phyloP scores from a whole-genome alignment of 2,797 vertebrate species.

The Aeoliscus strigatus region DNA sequence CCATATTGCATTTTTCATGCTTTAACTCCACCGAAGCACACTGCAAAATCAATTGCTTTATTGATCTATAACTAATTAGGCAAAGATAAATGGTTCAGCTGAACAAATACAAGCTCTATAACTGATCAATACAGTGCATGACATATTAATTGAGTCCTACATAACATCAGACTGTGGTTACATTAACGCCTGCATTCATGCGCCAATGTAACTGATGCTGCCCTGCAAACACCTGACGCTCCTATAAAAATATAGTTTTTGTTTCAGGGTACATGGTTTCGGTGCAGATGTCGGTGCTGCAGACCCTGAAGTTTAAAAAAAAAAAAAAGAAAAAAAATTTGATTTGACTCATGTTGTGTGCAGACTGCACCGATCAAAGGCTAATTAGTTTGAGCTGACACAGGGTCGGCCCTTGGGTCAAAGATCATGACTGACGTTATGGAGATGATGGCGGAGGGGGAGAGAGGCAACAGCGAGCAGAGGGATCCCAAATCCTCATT shows the following conservation, averaged over 20 bases:
- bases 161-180: constrained; percentile 47
- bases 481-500: constrained; percentile 73
- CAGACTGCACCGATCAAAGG: constrained; percentile 73
- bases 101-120: constrained; percentile 74
- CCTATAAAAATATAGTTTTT: not conserved
- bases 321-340: constrained; percentile 37
- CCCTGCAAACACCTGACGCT: constrained; percentile 14
- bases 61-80: constrained; percentile 82
- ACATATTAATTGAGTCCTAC: constrained; percentile 69
- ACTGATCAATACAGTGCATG: constrained; percentile 69
- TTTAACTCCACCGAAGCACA: constrained; percentile 66
- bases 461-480: constrained; percentile 44
- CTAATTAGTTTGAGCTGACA: constrained; percentile 79
- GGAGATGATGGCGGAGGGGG: constrained; percentile 67
- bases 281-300: no score
- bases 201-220: constrained; percentile 19
- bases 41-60: constrained; percentile 80
- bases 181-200: constrained; percentile 19
- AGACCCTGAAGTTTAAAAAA: constrained; percentile 18
- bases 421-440: constrained; percentile 75
- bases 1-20: constrained; percentile 66
- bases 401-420: constrained; percentile 70
- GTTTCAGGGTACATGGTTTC: not conserved
- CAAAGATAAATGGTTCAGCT: constrained; percentile 76
- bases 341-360: constrained; percentile 56